phyloP scores from a whole-genome alignment of 2,113 vertebrate species.

The Xenopus laevis region DNA sequence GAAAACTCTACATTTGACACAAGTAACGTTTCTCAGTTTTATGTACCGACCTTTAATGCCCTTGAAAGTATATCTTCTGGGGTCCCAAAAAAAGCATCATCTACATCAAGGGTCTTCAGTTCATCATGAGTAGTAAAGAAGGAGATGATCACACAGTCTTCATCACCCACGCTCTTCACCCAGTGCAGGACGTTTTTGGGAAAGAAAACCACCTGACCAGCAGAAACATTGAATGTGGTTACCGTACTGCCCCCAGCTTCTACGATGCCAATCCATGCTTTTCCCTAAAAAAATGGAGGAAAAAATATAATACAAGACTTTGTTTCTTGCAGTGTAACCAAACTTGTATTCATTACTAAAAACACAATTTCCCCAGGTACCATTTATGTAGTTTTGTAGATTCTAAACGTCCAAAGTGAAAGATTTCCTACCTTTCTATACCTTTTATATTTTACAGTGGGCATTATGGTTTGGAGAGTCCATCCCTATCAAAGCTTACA shows the following conservation, averaged over 20 bases:
- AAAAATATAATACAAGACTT: too few species aligned
- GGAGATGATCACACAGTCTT: conserved; percentile 60
- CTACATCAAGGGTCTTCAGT: conserved; percentile 61
- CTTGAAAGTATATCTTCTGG: conserved; percentile 61
- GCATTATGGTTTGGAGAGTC: too few species aligned
- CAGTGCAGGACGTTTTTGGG: conserved; percentile 60
- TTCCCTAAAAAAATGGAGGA: conserved; percentile 49
- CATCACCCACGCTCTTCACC: conserved; percentile 59
- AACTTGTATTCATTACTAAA: too few species aligned
- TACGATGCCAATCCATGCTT: conserved; percentile 59
- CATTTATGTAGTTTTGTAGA: too few species aligned
- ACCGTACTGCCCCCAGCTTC: conserved; percentile 46
- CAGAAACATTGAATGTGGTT: conserved; percentile 56
- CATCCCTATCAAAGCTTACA: too few species aligned
- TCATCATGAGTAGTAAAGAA: conserved; percentile 65
- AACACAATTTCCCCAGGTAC: too few species aligned
- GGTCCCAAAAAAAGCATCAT: conserved; percentile 59
- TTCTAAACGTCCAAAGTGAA: too few species aligned
- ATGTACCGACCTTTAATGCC: conserved; percentile 55
- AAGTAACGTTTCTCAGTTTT: too few species aligned
- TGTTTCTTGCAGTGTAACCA: too few species aligned
- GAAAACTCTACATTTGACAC: too few species aligned
- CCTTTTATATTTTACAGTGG: too few species aligned
- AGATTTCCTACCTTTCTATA: too few species aligned
- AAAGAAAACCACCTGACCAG: conserved; percentile 64